phyloP scores from a whole-genome alignment of 2,888 invertebrate genomes.

The Terebella lapidaria region DNA sequence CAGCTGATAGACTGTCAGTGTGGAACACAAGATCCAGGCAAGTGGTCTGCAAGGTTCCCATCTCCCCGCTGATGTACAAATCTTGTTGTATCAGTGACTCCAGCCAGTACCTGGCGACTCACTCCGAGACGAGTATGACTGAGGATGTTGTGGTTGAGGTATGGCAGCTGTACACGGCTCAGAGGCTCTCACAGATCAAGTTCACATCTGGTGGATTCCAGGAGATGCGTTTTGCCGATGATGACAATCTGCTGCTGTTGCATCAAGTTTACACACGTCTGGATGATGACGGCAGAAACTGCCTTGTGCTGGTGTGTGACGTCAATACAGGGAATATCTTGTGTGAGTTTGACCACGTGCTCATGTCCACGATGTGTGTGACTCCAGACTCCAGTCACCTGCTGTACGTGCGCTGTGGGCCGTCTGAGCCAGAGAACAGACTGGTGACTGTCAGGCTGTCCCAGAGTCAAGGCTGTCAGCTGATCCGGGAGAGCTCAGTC shows the following conservation, averaged over 20 bases:
- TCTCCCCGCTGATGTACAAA: conserved; percentile 27
- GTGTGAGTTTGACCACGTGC: not conserved
- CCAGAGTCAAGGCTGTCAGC: not conserved
- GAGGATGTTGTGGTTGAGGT: conserved; percentile 10
- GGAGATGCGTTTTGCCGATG: conserved; percentile 4
- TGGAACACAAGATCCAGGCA: conserved; percentile 26
- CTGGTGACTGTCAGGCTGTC: not conserved
- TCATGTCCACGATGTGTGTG: not conserved
- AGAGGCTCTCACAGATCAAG: not conserved
- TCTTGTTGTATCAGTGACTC: conserved; percentile 13
- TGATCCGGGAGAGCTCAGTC: not conserved
- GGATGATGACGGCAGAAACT: not conserved
- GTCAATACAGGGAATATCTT: conserved; percentile 1
- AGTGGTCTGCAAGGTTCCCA: conserved; percentile 16
- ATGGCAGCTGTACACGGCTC: not conserved
- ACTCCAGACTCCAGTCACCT: not conserved
- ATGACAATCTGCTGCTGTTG: conserved; percentile 2
- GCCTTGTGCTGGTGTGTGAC: conserved; percentile 2
- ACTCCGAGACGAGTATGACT: conserved; percentile 11
- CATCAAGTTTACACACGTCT: conserved; percentile 5
- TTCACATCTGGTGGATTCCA: conserved; percentile 4
- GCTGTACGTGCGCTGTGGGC: not conserved
- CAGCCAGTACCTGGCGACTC: conserved; percentile 14
- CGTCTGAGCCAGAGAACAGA: not conserved
- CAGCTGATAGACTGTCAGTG: conserved; percentile 23